A percentile compares a stretch with the other conserved stretches of the same genome.
These are phyloP conservation scores for Chanos chanos DNA, from an alignment of 2,797 vertebrate genomes.

Conservation along the genomic window DNA sequence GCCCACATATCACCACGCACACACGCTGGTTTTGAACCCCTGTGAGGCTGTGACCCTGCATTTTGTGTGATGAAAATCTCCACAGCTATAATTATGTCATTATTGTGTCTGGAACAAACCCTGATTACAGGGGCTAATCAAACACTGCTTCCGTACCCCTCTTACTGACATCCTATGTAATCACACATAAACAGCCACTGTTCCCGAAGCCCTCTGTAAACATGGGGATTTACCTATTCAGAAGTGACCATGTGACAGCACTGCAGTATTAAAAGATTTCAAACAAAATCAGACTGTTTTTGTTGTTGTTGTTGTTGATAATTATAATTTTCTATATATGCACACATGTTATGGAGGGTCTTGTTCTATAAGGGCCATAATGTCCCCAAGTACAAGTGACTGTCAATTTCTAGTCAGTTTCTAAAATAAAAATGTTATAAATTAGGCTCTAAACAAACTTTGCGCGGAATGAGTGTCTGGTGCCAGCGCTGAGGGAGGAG, in stretches of 20 bases:
- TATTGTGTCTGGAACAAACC: conserved; percentile 39
- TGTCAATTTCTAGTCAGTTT: no score
- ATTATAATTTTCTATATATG: neutral
- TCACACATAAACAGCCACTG: no score
- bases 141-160: conserved; percentile 27
- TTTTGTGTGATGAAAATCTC: conserved; percentile 31
- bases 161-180: conserved; percentile 7
- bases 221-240: no score
- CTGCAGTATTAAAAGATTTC: no score
- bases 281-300: no score
- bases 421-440: neutral
- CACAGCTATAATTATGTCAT: conserved; percentile 35
- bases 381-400: no score
- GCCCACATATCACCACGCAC: no score
- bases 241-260: no score
- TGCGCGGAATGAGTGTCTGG: neutral
- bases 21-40: neutral
- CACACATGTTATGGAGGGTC: neutral
- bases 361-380: no score
- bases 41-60: conserved; percentile 20
- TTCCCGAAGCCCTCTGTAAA: no score
- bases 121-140: conserved; percentile 29
- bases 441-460: neutral
- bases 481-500: neutral
- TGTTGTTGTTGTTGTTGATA: neutral